Conservation (phyloP, 2,113 vertebrate species). For the Meles meles region DNA sequence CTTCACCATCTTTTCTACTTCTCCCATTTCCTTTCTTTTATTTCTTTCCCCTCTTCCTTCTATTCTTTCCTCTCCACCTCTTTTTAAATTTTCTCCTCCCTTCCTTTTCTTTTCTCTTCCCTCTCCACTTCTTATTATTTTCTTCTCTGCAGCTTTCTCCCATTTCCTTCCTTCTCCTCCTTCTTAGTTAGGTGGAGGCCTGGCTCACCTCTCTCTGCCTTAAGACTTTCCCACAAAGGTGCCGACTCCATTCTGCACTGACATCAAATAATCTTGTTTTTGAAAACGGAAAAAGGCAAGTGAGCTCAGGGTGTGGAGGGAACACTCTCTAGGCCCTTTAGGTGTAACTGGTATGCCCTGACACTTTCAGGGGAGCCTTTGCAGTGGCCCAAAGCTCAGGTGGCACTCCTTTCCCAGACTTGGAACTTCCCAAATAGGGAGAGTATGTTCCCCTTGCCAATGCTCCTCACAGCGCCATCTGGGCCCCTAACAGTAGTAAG, state of each 20-base stretch:
- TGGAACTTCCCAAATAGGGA: rapidly evolving
- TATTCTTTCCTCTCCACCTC: background rate
- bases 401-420: rapidly evolving
- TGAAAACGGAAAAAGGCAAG: background rate
- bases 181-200: background rate
- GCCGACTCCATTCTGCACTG: background rate
- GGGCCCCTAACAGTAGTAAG: background rate
- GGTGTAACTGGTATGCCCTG: background rate
- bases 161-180: no score
- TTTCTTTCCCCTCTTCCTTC: background rate
- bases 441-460: background rate
- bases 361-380: background rate
- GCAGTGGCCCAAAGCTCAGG: background rate
- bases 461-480: rapidly evolving
- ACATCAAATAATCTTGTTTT: background rate
- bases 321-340: background rate
- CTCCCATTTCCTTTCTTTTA: background rate
- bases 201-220: background rate
- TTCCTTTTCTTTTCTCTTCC: background rate
- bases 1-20: background rate
- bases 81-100: background rate
- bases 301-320: background rate
- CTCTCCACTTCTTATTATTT: background rate
- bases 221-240: background rate
- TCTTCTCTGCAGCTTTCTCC: background rate